These are phyloP conservation scores for Drosophila truncata DNA, from an alignment of 1,140 invertebrate genomes.

Conservation along the genomic window DNA sequence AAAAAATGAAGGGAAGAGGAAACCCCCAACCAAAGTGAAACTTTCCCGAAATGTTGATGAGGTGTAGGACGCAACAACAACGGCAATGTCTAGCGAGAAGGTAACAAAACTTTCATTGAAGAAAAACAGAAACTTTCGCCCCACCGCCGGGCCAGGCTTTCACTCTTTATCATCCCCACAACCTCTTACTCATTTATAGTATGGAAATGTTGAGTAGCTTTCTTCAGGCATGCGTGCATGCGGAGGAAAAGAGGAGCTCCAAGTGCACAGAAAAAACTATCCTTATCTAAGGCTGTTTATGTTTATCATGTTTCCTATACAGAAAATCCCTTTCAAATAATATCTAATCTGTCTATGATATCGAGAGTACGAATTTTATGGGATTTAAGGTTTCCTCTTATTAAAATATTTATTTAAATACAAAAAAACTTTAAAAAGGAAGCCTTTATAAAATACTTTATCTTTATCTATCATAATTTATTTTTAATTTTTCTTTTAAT, in stretches of 20 bases:
- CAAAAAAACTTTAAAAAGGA: background rate
- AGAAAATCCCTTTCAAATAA: background rate
- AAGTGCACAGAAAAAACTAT: conserved; percentile 2
- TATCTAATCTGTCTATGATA: background rate
- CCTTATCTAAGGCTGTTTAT: too few species aligned
- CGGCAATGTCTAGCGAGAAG: conserved; percentile 49
- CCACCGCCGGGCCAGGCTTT: conserved; percentile 33
- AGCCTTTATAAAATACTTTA: background rate
- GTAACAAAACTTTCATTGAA: conserved; percentile 68
- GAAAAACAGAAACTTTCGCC: conserved; percentile 70
- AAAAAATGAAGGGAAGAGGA: conserved; percentile 21
- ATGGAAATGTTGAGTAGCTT: conserved; percentile 53
- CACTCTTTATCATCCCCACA: conserved; percentile 33
- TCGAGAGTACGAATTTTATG: background rate
- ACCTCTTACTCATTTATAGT: conserved; percentile 43
- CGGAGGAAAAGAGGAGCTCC: background rate
- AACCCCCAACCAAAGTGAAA: conserved; percentile 26
- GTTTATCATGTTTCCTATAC: background rate
- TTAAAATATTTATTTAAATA: background rate
- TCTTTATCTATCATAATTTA: background rate
- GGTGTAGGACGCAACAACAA: conserved; percentile 44
- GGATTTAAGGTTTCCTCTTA: background rate
- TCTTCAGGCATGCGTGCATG: conserved; percentile 25
- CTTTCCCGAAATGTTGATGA: conserved; percentile 64
- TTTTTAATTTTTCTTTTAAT: too few species aligned